These are phyloP conservation scores for Tenebrio molitor DNA, from an alignment of 1,140 invertebrate genomes.

Conservation along the genomic window DNA sequence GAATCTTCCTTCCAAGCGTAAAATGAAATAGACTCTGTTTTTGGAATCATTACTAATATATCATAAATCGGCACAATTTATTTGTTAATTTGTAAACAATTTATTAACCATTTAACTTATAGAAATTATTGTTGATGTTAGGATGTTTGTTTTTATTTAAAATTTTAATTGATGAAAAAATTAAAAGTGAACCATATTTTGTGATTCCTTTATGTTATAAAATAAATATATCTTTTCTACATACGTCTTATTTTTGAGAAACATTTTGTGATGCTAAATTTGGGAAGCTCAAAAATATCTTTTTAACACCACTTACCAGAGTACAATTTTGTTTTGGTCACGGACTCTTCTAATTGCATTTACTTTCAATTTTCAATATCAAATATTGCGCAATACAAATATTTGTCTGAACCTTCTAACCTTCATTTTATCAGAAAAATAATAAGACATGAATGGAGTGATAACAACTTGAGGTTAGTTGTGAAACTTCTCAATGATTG, in stretches of 20 bases:
- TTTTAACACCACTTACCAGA: no score
- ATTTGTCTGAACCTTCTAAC: not conserved
- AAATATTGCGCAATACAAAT: not conserved
- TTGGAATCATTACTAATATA: not conserved
- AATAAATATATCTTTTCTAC: conserved; percentile 34
- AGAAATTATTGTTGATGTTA: no score
- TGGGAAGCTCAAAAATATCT: no score
- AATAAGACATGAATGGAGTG: no score
- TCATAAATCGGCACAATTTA: not conserved
- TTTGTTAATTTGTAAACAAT: no score
- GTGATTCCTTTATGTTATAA: conserved; percentile 19
- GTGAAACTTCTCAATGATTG: not conserved
- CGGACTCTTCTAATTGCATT: no score
- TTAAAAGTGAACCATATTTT: conserved; percentile 14
- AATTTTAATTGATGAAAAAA: not conserved
- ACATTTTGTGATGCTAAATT: no score
- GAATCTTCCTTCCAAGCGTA: not conserved
- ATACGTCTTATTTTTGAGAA: not conserved
- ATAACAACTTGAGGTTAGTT: no score
- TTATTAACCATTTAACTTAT: no score
- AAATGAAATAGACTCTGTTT: not conserved
- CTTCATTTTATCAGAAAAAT: not conserved
- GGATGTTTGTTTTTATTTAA: not conserved
- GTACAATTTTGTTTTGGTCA: no score
- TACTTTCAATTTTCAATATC: no score